These are phyloP conservation scores for Agriopis aurantiaria DNA, from an alignment of 2,888 invertebrate genomes.

Conservation along the genomic window DNA sequence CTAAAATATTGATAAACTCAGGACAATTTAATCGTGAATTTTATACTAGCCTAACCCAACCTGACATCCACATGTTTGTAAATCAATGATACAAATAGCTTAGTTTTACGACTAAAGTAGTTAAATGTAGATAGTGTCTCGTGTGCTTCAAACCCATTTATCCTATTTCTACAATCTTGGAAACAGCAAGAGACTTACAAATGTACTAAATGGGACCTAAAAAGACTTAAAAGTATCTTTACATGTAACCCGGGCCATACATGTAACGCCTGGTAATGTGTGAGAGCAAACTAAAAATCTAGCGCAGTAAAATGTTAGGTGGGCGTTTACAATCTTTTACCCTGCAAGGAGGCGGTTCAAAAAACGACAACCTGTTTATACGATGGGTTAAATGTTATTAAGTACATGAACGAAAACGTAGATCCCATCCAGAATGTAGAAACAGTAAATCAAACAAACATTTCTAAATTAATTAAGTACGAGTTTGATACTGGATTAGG, in stretches of 20 bases:
- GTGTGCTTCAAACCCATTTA: constrained; percentile 1
- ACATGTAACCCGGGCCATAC: constrained; percentile 33
- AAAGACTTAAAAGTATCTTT: constrained; percentile 30
- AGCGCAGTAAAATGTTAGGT: constrained; percentile 61
- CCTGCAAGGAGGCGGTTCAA: constrained; percentile 55
- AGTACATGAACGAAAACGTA: constrained; percentile 53
- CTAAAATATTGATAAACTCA: no score
- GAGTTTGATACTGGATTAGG: no score
- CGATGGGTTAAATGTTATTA: constrained; percentile 59
- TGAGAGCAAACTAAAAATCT: constrained; percentile 60
- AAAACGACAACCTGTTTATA: constrained; percentile 60
- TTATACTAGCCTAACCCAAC: no score
- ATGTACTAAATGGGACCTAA: constrained; percentile 24
- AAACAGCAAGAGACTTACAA: constrained; percentile 6
- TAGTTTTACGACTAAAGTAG: background rate
- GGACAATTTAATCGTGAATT: no score
- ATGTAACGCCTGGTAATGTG: constrained; percentile 50
- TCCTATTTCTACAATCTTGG: constrained; percentile 12
- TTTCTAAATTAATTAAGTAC: no score
- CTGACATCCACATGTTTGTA: no score
- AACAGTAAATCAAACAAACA: background rate
- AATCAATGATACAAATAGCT: background rate
- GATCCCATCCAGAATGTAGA: constrained; percentile 49
- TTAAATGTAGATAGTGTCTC: background rate
- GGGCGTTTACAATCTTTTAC: constrained; percentile 66